phyloP scores from a whole-genome alignment of 2,113 vertebrate species.

The Chionomys nivalis region DNA sequence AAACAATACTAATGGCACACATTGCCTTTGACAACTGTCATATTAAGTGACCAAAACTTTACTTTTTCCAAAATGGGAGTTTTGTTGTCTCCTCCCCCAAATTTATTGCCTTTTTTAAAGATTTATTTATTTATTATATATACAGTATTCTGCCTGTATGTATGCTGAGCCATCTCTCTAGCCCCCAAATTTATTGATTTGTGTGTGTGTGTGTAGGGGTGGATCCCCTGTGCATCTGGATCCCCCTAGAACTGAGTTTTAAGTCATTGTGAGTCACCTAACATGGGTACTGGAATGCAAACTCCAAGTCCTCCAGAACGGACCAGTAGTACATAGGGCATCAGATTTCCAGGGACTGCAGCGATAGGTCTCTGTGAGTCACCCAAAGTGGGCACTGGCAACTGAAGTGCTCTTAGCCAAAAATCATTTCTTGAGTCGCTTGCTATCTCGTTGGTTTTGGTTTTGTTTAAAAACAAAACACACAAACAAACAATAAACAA shows the following conservation, averaged over 20 bases:
- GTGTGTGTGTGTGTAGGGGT: background rate
- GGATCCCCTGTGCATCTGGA: background rate
- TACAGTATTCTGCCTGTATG: no score
- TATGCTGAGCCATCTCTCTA: no score
- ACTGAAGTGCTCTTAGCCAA: no score
- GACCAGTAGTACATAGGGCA: background rate
- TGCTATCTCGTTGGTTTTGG: background rate
- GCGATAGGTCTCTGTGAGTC: background rate
- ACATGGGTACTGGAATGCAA: background rate
- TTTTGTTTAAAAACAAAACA: background rate
- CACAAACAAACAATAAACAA: no score
- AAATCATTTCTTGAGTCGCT: background rate
- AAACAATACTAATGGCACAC: slow-evolving; percentile 10
- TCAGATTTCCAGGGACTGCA: background rate
- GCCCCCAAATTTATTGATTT: background rate
- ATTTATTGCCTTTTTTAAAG: background rate
- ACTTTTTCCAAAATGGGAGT: background rate
- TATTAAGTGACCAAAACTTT: background rate
- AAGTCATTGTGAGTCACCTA: background rate
- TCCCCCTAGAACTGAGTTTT: background rate
- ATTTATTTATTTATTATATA: no score
- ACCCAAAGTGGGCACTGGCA: no score
- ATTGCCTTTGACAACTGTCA: background rate
- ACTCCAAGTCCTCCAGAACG: background rate
- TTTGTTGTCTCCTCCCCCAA: background rate